Evolutionary conservation across 2,888 invertebrate genomes (phyloP).

Genomic region (Adelognathus sp.): DNA sequence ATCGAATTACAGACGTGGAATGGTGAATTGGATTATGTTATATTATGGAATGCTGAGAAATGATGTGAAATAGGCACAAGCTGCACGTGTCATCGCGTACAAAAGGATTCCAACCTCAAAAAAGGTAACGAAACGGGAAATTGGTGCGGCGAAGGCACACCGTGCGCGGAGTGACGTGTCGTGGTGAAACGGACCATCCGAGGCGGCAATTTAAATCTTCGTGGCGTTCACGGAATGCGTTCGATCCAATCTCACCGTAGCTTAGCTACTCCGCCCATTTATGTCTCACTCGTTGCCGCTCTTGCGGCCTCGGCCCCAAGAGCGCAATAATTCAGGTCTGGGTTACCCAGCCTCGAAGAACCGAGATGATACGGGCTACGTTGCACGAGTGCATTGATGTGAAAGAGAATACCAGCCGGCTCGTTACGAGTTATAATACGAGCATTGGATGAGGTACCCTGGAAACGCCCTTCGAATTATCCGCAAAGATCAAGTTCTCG

Average conservation of each 20-base stretch:
- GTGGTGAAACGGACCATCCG: conserved; percentile 23
- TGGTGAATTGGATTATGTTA: too few species aligned
- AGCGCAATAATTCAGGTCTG: conserved; percentile 68
- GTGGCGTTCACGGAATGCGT: conserved; percentile 63
- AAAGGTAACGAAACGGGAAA: conserved; percentile 6
- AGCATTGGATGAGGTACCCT: conserved; percentile 9
- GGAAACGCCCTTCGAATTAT: conserved; percentile 42
- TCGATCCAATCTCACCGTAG: conserved; percentile 69
- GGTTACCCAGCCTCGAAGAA: conserved; percentile 47
- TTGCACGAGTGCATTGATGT: conserved; percentile 34
- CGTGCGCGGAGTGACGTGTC: not conserved
- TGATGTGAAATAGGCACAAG: not conserved
- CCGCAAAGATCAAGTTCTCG: conserved; percentile 28
- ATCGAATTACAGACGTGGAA: not conserved
- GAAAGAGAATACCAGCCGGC: conserved; percentile 45
- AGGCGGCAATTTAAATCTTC: conserved; percentile 51
- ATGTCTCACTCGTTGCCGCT: conserved; percentile 63
- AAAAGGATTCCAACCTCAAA: not conserved
- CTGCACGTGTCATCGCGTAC: not conserved
- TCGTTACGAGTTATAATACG: conserved; percentile 37
- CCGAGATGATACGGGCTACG: conserved; percentile 40
- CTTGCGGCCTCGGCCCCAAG: conserved; percentile 50
- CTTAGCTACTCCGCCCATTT: conserved; percentile 66
- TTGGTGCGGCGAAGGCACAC: not conserved
- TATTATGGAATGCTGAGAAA: not conserved